phyloP scores from a whole-genome alignment of 2,113 vertebrate species.

The Indicator maculatus region DNA sequence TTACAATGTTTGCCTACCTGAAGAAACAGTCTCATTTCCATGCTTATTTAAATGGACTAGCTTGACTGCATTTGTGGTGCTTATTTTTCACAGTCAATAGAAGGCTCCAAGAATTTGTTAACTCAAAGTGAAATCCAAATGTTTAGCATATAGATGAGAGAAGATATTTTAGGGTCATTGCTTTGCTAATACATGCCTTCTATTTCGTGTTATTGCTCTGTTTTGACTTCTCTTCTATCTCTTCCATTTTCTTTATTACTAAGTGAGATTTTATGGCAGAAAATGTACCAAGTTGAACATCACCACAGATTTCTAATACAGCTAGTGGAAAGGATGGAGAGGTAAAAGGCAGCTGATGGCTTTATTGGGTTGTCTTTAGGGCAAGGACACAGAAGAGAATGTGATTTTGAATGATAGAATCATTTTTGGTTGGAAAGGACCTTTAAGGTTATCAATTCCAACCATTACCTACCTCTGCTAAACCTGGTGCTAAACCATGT shows the following conservation, averaged over 20 bases:
- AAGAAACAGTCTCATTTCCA: conserved; percentile 40
- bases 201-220: not conserved
- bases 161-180: conserved; percentile 35
- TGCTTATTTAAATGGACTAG: conserved; percentile 45
- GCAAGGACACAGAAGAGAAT: not conserved
- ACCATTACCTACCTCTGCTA: too few relatives aligned
- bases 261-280: not conserved
- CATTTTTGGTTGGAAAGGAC: too few relatives aligned
- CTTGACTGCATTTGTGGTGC: conserved; percentile 5
- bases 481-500: too few relatives aligned
- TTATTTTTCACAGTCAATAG: conserved; percentile 44
- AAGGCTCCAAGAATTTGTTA: conserved; percentile 44
- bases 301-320: not conserved
- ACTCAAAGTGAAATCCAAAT: conserved; percentile 44
- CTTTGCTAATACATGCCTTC: not conserved
- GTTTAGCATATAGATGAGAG: conserved; percentile 66
- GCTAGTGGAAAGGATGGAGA: not conserved
- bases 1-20: conserved; percentile 23
- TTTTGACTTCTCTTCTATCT: not conserved
- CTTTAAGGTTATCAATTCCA: too few relatives aligned
- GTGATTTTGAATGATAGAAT: not conserved
- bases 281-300: not conserved
- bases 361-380: not conserved
- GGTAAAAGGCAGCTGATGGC: not conserved
- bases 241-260: not conserved